Evolutionary conservation across 1,140 invertebrate species (phyloP).

Genomic region (Cotesia vestalis): DNA sequence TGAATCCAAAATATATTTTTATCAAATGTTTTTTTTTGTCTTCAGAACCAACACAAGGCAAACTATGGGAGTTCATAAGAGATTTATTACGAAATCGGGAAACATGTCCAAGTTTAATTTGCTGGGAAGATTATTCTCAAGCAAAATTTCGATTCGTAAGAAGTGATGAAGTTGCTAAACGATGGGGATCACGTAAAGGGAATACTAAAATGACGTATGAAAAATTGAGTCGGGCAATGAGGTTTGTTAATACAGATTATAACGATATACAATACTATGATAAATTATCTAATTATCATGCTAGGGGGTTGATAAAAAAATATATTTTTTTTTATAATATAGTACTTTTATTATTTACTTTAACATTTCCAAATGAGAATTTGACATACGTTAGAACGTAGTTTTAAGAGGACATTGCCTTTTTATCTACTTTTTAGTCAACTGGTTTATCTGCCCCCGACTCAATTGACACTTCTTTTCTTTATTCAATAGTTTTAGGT

Average conservation of each 20-base stretch:
- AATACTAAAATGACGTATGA: slow-evolving; percentile 94
- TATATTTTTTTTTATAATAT: too few relatives aligned
- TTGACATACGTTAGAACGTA: too few relatives aligned
- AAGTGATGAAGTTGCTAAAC: slow-evolving; percentile 87
- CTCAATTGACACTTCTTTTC: slow-evolving; percentile 5
- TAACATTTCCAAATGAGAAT: too few relatives aligned
- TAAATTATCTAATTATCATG: too few relatives aligned
- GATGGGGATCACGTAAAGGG: slow-evolving; percentile 88
- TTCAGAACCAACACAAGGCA: slow-evolving; percentile 71
- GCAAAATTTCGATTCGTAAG: slow-evolving; percentile 90
- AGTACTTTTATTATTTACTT: too few relatives aligned
- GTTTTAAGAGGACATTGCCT: too few relatives aligned
- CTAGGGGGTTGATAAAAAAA: too few relatives aligned
- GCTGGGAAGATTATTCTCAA: slow-evolving; percentile 87
- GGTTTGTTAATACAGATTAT: slow-evolving; percentile 65
- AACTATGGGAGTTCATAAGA: slow-evolving; percentile 83
- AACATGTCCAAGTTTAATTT: slow-evolving; percentile 82
- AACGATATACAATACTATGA: too few relatives aligned
- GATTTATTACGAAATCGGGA: slow-evolving; percentile 79
- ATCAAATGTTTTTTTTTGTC: slow-evolving; percentile 34
- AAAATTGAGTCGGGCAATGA: slow-evolving; percentile 92
- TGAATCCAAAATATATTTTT: not conserved
- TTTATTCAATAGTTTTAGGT: not conserved
- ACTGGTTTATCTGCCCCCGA: too few relatives aligned
- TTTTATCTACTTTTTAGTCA: too few relatives aligned